phyloP scores from a whole-genome alignment of 2,113 vertebrate species.

The Phalacrocorax aristotelis region DNA sequence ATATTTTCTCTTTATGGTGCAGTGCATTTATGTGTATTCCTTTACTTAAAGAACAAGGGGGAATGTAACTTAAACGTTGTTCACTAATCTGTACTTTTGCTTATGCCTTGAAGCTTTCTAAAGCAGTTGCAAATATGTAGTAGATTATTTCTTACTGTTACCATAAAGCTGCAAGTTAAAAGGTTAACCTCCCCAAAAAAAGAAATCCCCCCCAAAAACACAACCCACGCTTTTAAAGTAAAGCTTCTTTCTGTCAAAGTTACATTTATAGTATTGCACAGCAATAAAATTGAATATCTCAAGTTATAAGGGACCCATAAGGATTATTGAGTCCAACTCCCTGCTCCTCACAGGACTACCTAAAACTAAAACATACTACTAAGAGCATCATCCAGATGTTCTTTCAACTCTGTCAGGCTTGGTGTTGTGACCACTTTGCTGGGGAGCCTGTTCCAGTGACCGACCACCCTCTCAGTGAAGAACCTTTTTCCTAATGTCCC shows the following conservation, averaged over 20 bases:
- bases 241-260: background rate
- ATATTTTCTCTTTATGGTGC: background rate
- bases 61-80: background rate
- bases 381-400: background rate
- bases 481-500: background rate
- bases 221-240: background rate
- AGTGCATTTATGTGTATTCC: background rate
- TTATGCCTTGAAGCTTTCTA: background rate
- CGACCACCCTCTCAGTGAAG: background rate
- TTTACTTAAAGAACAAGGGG: background rate
- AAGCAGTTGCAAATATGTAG: background rate
- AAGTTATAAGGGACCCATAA: background rate
- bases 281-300: background rate
- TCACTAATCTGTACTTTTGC: background rate
- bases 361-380: background rate
- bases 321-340: background rate
- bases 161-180: background rate
- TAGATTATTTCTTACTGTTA: background rate
- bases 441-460: background rate
- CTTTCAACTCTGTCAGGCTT: background rate
- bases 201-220: background rate
- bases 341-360: background rate
- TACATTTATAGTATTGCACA: background rate
- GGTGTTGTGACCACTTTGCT: background rate
- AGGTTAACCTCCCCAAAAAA: fast-evolving